Conservation (phyloP, 2,113 vertebrate species). For the Otolemur garnettii region DNA sequence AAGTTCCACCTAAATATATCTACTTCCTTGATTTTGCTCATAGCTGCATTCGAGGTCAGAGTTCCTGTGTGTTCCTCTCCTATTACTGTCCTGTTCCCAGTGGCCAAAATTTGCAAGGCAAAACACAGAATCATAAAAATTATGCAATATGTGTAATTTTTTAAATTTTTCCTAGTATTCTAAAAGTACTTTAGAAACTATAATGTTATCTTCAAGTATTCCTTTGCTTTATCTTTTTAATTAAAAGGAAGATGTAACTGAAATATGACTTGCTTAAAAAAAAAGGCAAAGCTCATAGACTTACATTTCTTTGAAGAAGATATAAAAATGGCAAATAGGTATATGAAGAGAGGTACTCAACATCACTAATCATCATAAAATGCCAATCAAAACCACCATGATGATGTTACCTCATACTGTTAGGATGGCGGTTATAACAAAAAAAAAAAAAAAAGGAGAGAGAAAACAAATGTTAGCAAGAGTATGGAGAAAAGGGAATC, state of each 20-base stretch:
- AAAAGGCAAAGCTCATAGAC: not conserved
- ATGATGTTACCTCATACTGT: not conserved
- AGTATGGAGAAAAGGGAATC: not conserved
- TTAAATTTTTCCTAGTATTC: not conserved
- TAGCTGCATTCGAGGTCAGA: not conserved
- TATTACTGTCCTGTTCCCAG: not conserved
- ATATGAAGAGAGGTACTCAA: not conserved
- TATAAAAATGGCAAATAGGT: not conserved
- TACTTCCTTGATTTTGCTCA: not conserved
- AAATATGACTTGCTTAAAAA: constrained; percentile 31
- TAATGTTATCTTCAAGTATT: not conserved
- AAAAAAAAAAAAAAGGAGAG: not conserved
- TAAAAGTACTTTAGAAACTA: not conserved
- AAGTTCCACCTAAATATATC: not conserved
- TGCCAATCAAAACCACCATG: not conserved
- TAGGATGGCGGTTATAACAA: not conserved
- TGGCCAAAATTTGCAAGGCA: not conserved
- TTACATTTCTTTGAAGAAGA: not conserved
- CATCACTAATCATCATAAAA: not conserved
- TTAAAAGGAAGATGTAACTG: not conserved
- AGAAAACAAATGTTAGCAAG: not conserved
- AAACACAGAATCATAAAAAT: not conserved
- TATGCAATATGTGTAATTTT: not conserved
- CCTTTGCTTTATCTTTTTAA: not conserved
- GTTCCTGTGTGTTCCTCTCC: rapidly evolving